Conservation (phyloP, 2,888 invertebrate genomes). For the Xestia ashworthii region DNA sequence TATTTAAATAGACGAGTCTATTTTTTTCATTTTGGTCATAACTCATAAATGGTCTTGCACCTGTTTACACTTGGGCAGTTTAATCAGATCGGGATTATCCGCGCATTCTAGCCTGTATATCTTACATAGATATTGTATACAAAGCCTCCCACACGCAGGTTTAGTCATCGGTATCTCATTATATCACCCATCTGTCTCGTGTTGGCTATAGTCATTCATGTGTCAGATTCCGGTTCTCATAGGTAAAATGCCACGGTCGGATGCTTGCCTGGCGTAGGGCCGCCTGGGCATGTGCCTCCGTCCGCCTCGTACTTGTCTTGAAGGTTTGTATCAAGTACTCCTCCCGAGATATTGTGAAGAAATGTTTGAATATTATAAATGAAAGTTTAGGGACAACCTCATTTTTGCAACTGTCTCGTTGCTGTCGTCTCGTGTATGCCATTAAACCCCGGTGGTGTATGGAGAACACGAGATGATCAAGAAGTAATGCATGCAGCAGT, state of each 20-base stretch:
- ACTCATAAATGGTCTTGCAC: slow-evolving; percentile 1
- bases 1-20: slow-evolving; percentile 11
- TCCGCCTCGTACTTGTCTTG: background rate
- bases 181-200: slow-evolving; percentile 67
- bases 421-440: background rate
- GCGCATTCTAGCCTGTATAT: slow-evolving; percentile 17
- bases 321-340: background rate
- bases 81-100: slow-evolving; percentile 13
- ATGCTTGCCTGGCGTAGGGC: slow-evolving; percentile 46
- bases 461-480: slow-evolving; percentile 33
- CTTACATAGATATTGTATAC: slow-evolving; percentile 31
- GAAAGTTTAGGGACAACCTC: background rate
- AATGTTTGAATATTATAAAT: slow-evolving; percentile 1
- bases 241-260: slow-evolving; percentile 76
- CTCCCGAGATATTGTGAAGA: background rate
- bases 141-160: slow-evolving; percentile 41
- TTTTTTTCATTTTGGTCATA: slow-evolving; percentile 2
- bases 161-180: slow-evolving; percentile 62
- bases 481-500: slow-evolving; percentile 19
- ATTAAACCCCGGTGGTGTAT: background rate
- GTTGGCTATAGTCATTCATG: slow-evolving; percentile 72
- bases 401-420: slow-evolving; percentile 1
- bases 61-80: slow-evolving; percentile 5
- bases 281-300: slow-evolving; percentile 18
- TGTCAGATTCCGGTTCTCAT: slow-evolving; percentile 73